These are phyloP conservation scores for Sepiola atlantica DNA, from an alignment of 2,888 invertebrate species.

Conservation along the genomic window DNA sequence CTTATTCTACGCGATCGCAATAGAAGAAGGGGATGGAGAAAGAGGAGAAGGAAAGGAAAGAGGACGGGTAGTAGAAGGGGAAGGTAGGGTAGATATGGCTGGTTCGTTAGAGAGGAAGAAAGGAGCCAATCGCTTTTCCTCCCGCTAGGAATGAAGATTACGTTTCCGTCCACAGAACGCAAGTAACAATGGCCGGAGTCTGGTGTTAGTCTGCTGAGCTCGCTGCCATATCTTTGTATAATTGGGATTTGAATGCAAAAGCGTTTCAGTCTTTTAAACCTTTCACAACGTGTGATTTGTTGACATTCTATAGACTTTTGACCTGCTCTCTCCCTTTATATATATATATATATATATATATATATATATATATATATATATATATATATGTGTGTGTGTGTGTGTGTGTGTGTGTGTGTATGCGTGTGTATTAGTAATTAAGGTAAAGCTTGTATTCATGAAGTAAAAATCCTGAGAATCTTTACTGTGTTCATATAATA, in stretches of 20 bases:
- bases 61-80: not conserved
- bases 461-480: no score
- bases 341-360: not conserved
- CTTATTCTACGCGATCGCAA: not conserved
- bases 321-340: not conserved
- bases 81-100: not conserved
- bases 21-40: no score
- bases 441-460: no score
- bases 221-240: not conserved
- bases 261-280: not conserved
- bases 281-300: not conserved
- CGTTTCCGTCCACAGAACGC: conserved; percentile 20
- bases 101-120: no score
- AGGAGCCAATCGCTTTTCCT: not conserved
- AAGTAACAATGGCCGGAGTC: conserved; percentile 19
- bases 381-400: no score
- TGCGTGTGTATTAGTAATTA: no score
- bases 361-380: no score
- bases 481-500: no score
- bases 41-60: no score
- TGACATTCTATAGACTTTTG: not conserved
- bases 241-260: not conserved
- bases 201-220: not conserved
- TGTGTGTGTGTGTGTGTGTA: no score
- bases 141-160: conserved; percentile 21